Conservation (phyloP, 2,797 vertebrate species). For the Gallinago nigripennis region DNA sequence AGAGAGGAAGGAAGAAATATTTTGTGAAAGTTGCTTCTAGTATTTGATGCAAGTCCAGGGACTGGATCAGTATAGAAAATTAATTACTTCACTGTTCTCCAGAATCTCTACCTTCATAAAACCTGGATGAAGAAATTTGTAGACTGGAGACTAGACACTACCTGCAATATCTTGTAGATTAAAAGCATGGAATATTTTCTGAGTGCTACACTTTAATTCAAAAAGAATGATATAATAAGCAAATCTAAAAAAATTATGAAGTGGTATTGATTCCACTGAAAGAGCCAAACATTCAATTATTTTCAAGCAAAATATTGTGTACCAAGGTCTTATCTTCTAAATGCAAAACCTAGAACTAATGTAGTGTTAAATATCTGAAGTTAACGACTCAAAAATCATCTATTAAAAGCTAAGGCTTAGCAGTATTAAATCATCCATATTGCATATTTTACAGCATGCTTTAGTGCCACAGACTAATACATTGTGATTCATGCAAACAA, state of each 20-base stretch:
- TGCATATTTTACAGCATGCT: not conserved
- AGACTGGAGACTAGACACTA: not conserved
- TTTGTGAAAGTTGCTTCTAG: not conserved
- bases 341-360: not conserved
- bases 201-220: not conserved
- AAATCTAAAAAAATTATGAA: not conserved
- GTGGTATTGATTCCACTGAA: not conserved
- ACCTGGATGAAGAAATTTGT: not conserved
- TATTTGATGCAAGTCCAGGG: not conserved
- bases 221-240: not conserved
- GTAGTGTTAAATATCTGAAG: not conserved
- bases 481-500: not conserved
- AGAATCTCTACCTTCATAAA: not conserved
- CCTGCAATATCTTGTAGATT: not conserved
- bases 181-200: not conserved
- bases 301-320: not conserved
- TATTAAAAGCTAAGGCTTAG: not conserved
- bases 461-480: not conserved
- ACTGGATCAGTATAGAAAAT: not conserved
- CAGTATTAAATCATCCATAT: not conserved
- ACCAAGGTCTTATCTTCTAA: not conserved
- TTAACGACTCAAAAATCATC: not conserved
- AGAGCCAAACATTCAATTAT: not conserved
- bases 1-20: not conserved
- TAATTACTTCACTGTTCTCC: not conserved